Evolutionary conservation across 2,888 invertebrate species (phyloP), one percentile per base, ranked within the genome.

Genomic region (Xanthorhoe designata): DNA sequence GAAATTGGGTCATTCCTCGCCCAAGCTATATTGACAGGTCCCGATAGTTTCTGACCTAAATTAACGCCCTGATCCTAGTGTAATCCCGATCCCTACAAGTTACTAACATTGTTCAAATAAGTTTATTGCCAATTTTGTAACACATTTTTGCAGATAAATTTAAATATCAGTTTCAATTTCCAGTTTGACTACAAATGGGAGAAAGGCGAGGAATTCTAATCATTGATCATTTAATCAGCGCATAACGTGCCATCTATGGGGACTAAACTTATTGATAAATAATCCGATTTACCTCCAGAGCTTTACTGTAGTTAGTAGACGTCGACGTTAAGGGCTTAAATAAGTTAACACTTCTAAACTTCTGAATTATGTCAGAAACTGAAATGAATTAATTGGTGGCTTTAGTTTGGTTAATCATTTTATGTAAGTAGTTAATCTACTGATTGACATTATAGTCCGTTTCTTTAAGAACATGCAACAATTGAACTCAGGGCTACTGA

Each of bases 1-100:
- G 67, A 70, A 72, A 76, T 69, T 71, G 73, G 64, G 61, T 57
- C 61, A 58, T 59, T 60, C 38, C 29, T 53, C 29, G 63, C 66
- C 53, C 69, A 62, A 69, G 63, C 70, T 64, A 71, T 74, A 76
- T 76, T 73, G 78, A 76, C 72, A 72, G 72, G 50, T 61, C 60
- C 64, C 64, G 69, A 73, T 73, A 75, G 75, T 76, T 72, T 59
- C 57, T 57, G 55, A 61, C 74, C 72, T 68, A 66, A 78, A 75
- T 74, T 77, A 81, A 78, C 69, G 72, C 49, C 54, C 54, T 70
- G 72, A 73, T 72, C 56, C 55, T 53, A 52, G 67, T 59, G 56
- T 66, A 69, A 68, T 63, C 67, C 64, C 58, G 67, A 68, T 53
- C 61, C 55, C 57, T 65, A 56, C 32, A 70, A 68, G 52, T 68